phyloP scores from a whole-genome alignment of 2,888 invertebrate genomes.

The Mycalesis mineus region DNA sequence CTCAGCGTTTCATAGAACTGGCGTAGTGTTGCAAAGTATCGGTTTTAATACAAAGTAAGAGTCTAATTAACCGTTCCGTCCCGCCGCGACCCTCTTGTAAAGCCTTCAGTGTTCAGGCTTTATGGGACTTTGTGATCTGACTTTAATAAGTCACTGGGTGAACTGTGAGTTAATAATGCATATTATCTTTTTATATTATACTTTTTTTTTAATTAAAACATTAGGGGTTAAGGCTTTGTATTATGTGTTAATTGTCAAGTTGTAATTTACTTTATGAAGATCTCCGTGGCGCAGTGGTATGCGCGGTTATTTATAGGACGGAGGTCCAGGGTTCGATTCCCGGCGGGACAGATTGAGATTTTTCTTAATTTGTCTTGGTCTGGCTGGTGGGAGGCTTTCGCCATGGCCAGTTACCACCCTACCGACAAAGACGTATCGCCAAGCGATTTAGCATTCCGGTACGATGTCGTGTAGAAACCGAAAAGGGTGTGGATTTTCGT shows the following conservation, averaged over 20 bases:
- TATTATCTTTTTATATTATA: neutral
- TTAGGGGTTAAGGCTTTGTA: neutral
- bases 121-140: neutral
- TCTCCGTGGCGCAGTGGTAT: no score
- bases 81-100: slow-evolving; percentile 1
- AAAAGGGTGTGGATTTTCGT: no score
- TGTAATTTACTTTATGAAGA: neutral
- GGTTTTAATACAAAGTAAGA: slow-evolving; percentile 6
- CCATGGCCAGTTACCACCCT: no score
- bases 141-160: slow-evolving; percentile 1
- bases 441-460: no score
- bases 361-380: no score
- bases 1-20: neutral
- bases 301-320: no score
- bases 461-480: no score
- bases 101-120: neutral
- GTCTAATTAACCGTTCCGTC: slow-evolving; percentile 10
- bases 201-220: slow-evolving; percentile 1
- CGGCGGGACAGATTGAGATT: no score
- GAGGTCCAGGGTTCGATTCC: no score
- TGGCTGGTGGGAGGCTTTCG: no score
- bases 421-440: no score
- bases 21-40: neutral
- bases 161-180: slow-evolving; percentile 1
- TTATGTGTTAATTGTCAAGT: neutral